Evolutionary conservation across 2,888 invertebrate species (phyloP).

Genomic region (Epinotia ramella): DNA sequence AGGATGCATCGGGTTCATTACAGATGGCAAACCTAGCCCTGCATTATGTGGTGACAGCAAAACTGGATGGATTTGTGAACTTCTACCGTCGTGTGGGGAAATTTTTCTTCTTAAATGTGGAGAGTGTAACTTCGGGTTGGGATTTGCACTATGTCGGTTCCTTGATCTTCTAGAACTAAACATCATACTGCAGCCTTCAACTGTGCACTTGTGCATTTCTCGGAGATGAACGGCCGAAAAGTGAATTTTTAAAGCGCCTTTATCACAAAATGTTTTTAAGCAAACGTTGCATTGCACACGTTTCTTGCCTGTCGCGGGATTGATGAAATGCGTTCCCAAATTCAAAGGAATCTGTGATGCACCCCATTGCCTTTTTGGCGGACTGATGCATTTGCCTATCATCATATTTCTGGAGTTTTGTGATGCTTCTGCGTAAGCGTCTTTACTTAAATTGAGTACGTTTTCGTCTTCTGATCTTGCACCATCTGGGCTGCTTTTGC

Average conservation of each 20-base stretch:
- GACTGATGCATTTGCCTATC: slow-evolving; percentile 88
- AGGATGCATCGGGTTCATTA: slow-evolving; percentile 89
- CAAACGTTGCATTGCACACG: slow-evolving; percentile 99
- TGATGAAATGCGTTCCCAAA: slow-evolving; percentile 95
- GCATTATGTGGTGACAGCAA: slow-evolving; percentile 89
- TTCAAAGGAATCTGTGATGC: slow-evolving; percentile 91
- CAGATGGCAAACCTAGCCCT: slow-evolving; percentile 87
- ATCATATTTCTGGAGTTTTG: slow-evolving; percentile 81
- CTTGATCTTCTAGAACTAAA: slow-evolving; percentile 98
- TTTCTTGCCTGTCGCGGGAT: slow-evolving; percentile 97
- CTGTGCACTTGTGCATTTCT: slow-evolving; percentile 99
- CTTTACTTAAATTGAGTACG: slow-evolving; percentile 80
- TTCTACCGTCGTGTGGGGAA: slow-evolving; percentile 96
- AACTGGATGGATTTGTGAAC: slow-evolving; percentile 93
- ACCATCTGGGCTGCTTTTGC: slow-evolving; percentile 68
- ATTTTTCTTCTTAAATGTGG: slow-evolving; percentile 97
- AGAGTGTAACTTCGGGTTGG: slow-evolving; percentile 98
- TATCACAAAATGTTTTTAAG: slow-evolving; percentile 99
- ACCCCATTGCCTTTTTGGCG: slow-evolving; percentile 93
- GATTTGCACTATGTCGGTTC: slow-evolving; percentile 98
- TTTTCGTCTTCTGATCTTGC: slow-evolving; percentile 73
- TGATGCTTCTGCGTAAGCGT: slow-evolving; percentile 69
- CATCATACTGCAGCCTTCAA: slow-evolving; percentile 99
- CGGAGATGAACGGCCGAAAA: slow-evolving; percentile 99
- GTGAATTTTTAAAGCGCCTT: slow-evolving; percentile 99